These are phyloP conservation scores for Macrotrachela quadricornifera DNA, from an alignment of 1,140 invertebrate species.

Conservation along the genomic window DNA sequence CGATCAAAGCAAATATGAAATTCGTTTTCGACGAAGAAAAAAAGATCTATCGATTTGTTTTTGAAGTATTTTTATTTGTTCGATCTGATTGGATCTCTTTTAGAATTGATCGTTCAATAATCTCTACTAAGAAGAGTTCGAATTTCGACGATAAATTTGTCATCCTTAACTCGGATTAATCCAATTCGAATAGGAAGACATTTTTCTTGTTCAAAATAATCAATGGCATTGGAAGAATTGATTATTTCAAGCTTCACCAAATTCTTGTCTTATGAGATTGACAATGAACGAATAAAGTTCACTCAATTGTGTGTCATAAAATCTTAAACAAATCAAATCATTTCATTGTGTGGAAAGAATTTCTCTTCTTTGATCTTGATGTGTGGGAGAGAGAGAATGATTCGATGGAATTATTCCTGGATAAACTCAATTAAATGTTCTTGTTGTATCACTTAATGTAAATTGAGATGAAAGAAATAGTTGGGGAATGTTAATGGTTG, in stretches of 20 bases:
- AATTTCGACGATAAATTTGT: not conserved
- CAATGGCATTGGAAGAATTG: too few relatives aligned
- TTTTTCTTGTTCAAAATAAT: not conserved
- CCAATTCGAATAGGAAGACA: not conserved
- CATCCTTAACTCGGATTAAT: not conserved
- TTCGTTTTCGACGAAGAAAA: too few relatives aligned
- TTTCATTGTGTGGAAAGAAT: constrained; percentile 59
- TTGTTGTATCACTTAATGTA: too few relatives aligned
- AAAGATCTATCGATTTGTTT: too few relatives aligned
- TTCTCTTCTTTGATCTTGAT: too few relatives aligned
- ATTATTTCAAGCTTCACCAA: too few relatives aligned
- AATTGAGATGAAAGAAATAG: too few relatives aligned
- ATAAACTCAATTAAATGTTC: constrained; percentile 72
- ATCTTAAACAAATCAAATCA: constrained; percentile 68
- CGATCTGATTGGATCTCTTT: too few relatives aligned
- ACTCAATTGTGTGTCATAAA: constrained; percentile 72
- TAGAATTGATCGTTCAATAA: too few relatives aligned
- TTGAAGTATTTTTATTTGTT: too few relatives aligned
- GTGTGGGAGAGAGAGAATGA: constrained; percentile 8
- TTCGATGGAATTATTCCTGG: constrained; percentile 37
- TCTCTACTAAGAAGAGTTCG: constrained; percentile 4
- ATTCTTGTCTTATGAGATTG: constrained; percentile 85
- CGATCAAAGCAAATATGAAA: too few relatives aligned
- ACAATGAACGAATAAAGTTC: constrained; percentile 89
- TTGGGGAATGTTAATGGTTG: too few relatives aligned